Evolutionary conservation across 2,888 invertebrate species (phyloP).

Genomic region (Syritta pipiens): DNA sequence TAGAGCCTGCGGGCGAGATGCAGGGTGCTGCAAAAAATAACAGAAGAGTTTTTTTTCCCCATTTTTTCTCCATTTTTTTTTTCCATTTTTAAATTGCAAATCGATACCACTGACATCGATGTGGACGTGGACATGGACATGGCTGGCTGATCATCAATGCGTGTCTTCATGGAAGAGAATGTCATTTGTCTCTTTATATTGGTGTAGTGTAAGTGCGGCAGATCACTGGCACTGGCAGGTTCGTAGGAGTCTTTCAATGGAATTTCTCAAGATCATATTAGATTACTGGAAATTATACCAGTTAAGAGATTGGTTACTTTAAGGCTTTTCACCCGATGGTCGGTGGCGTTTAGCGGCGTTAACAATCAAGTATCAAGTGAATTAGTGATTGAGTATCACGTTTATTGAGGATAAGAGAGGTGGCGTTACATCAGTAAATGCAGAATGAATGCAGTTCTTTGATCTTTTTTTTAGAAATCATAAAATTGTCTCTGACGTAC

Average conservation of each 20-base stretch:
- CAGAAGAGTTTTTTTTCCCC: too few species aligned
- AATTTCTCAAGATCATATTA: constrained; percentile 66
- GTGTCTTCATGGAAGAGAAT: constrained; percentile 59
- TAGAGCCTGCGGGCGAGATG: constrained; percentile 45
- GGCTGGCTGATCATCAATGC: constrained; percentile 61
- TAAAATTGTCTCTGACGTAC: too few species aligned
- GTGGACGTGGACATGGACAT: constrained; percentile 50
- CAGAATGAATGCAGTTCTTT: too few species aligned
- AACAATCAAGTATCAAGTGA: too few species aligned
- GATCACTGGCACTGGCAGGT: background rate
- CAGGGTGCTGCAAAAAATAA: constrained; percentile 56
- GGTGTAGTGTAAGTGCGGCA: constrained; percentile 1
- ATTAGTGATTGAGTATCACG: too few species aligned
- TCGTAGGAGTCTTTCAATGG: constrained; percentile 56
- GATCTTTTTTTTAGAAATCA: too few species aligned
- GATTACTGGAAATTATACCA: constrained; percentile 64
- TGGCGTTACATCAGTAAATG: too few species aligned
- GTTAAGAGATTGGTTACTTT: constrained; percentile 54
- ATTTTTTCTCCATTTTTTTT: background rate
- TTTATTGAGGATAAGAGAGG: too few species aligned
- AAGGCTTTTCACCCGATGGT: constrained; percentile 36
- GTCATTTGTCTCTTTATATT: constrained; percentile 37
- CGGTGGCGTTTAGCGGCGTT: constrained; percentile 43
- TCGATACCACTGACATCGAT: constrained; percentile 67
- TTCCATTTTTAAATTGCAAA: constrained; percentile 49